A percentile compares a stretch with the other conserved stretches of the same genome.
These are phyloP conservation scores for Monarcha castaneiventris DNA, from an alignment of 2,113 vertebrate species.

Conservation along the genomic window DNA sequence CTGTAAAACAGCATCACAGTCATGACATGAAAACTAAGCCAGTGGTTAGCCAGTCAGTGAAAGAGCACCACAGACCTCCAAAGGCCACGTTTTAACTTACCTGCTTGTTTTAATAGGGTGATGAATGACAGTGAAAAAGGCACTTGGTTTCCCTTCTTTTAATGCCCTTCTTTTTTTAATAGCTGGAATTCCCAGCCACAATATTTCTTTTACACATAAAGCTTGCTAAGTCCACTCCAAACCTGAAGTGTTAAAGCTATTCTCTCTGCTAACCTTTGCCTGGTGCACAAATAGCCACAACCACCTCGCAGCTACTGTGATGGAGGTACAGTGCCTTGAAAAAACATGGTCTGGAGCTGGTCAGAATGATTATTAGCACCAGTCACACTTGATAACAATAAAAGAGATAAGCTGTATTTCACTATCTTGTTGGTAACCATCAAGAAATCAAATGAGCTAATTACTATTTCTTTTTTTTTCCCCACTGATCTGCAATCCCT, in stretches of 20 bases:
- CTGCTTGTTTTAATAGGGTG: background rate
- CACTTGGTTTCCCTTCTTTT: background rate
- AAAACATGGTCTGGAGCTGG: background rate
- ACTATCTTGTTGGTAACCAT: slow-evolving; percentile 61
- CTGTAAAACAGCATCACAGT: background rate
- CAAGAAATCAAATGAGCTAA: slow-evolving; percentile 74
- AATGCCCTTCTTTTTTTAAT: background rate
- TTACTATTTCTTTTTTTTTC: slow-evolving; percentile 71
- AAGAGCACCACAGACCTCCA: background rate
- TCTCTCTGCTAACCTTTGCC: background rate
- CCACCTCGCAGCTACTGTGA: background rate
- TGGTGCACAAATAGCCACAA: slow-evolving; percentile 6
- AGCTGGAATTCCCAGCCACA: background rate
- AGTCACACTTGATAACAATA: slow-evolving; percentile 32
- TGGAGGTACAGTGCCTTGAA: background rate
- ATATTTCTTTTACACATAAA: background rate
- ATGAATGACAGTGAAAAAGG: background rate
- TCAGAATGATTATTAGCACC: background rate
- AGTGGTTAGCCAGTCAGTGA: background rate
- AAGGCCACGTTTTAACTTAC: background rate
- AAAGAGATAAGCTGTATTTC: slow-evolving; percentile 65
- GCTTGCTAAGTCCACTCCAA: background rate
- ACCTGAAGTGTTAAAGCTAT: background rate
- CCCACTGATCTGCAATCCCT: slow-evolving; percentile 64
- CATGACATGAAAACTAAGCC: background rate